Base-by-base conservation (phyloP, 2,888 invertebrate species). In the Leptinotarsa tumamoca region DNA sequence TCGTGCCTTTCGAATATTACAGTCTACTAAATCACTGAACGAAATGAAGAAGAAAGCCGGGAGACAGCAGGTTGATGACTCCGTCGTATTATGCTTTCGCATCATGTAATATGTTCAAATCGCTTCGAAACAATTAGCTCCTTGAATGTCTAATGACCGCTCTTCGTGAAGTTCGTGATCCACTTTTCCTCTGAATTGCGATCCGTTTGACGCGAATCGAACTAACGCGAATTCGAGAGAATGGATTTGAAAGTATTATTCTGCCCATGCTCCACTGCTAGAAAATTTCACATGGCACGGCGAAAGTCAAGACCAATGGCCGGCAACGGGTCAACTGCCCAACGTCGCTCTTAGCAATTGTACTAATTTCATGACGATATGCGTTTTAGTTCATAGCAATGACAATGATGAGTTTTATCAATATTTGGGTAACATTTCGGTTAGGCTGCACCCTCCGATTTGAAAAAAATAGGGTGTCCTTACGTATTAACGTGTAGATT, bases 291-390 rank as follows among this genome's bases (percentile, higher is more conserved):
- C 69, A 56, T 33, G 68, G 51, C 33, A 3, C 18, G 69, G 69
- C 69, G 69, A 69, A 69, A 69, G 69, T 69, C 69, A 69, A 69
- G 69, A 54, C 69, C 69, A 69, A 69, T 43, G 69, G 69, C 69
- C 69, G 56, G 43, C 43, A 56, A 56, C 43, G 56, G 69, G 69
- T 69, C 69, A 69, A 69, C 17, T 56, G 69, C 56, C 69, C 69
- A 56, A 54, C 56, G 50, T 50, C 23, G 54, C 33, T n/a, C 10
- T 43, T 49, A 13, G 21, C 18, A 52, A 52, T 17, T 51, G 68
- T 10, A 43, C 10, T 43, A 13, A 43, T 43, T 43, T 43, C 43
- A 43, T 43, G 43, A 10, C 10, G 33, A 43, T 43, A 43, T 43
- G 43, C 43, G 43, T 43, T 13, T 43, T 0, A 43, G 43, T 43